These are phyloP conservation scores for Trachymyrmex septentrionalis DNA, from an alignment of 1,140 invertebrate species.

Conservation along the genomic window DNA sequence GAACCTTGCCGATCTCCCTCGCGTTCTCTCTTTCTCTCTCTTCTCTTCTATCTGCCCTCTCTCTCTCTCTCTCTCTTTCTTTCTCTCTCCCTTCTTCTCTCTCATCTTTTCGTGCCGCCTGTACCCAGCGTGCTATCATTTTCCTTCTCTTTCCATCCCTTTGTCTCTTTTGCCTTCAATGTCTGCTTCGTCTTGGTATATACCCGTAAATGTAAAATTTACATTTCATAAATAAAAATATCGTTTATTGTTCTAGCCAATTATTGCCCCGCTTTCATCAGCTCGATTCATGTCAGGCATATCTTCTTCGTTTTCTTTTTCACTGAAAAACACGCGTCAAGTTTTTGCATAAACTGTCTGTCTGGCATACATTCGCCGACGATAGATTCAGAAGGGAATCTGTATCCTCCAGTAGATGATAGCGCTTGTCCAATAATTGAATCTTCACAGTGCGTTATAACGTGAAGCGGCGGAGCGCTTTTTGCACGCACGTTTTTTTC, in stretches of 20 bases:
- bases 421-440: constrained; percentile 36
- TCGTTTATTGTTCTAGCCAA: constrained; percentile 82
- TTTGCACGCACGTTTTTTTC: constrained; percentile 10
- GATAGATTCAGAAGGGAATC: constrained; percentile 1
- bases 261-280: constrained; percentile 80
- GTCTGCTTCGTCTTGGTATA: constrained; percentile 12
- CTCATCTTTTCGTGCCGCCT: constrained; percentile 29
- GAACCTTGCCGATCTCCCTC: constrained; percentile 77
- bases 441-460: constrained; percentile 35
- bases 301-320: constrained; percentile 45
- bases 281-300: constrained; percentile 70
- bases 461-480: constrained; percentile 25
- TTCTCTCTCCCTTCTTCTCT: constrained; percentile 41
- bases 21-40: constrained; percentile 32
- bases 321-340: constrained; percentile 2
- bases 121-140: constrained; percentile 31
- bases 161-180: constrained; percentile 41
- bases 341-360: constrained; percentile 33
- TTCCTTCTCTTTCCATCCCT: constrained; percentile 46
- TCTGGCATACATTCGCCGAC: neutral
- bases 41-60: constrained; percentile 13
- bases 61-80: constrained; percentile 60
- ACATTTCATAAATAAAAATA: constrained; percentile 85
- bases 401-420: neutral
- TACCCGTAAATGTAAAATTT: constrained; percentile 74